These are phyloP conservation scores for Melanotus villosus DNA, from an alignment of 2,888 invertebrate species.

Conservation along the genomic window DNA sequence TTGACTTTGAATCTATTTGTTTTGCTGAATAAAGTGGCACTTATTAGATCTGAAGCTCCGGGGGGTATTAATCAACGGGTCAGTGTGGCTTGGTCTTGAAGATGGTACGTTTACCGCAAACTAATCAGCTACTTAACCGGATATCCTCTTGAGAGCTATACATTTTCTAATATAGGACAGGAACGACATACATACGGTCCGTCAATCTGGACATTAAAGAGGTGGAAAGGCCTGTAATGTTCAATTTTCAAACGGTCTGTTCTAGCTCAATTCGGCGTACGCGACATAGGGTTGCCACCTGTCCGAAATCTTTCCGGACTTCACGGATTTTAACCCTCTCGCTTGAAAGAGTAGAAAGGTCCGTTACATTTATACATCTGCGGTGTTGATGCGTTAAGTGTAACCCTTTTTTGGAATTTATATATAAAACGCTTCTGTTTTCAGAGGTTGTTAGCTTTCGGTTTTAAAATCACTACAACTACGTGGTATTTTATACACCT, in stretches of 20 bases:
- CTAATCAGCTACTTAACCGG: not conserved
- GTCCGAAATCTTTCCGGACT: constrained; percentile 22
- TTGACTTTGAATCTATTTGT: too few species aligned
- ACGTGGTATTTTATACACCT: too few species aligned
- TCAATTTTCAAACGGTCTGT: constrained; percentile 24
- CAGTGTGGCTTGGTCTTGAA: not conserved
- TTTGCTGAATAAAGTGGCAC: too few species aligned
- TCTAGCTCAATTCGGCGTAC: constrained; percentile 13
- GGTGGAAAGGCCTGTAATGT: constrained; percentile 11
- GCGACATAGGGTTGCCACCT: constrained; percentile 25
- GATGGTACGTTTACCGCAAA: not conserved
- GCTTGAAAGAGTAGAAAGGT: constrained; percentile 17
- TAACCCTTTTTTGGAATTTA: constrained; percentile 13
- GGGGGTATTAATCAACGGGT: too few species aligned
- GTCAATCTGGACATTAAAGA: constrained; percentile 14
- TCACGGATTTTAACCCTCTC: constrained; percentile 20
- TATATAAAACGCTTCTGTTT: not conserved
- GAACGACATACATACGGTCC: constrained; percentile 5
- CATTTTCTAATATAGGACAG: constrained; percentile 11
- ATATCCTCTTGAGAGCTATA: not conserved
- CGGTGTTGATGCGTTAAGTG: not conserved
- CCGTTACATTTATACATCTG: constrained; percentile 15
- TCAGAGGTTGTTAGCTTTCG: not conserved
- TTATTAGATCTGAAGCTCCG: too few species aligned
- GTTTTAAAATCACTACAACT: too few species aligned